Percentiles rank a stretch among this genome's conserved stretches.
Conservation (phyloP, 92 coral and sea anemone genomes). For the Isaurus tuberculatus region DNA sequence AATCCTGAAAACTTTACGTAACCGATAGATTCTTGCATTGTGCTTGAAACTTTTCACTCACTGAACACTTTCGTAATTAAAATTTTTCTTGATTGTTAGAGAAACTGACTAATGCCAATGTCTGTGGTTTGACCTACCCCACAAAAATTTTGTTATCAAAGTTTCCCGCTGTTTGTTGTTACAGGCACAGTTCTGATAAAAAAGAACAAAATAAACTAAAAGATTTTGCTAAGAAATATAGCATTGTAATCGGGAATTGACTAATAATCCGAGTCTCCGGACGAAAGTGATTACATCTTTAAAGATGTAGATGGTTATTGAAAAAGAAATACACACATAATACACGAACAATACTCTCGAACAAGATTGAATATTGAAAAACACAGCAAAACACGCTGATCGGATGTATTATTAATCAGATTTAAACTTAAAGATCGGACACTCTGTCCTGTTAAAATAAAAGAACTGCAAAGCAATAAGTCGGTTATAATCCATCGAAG, state of each 20-base stretch:
- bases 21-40: neutral
- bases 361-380: neutral
- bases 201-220: neutral
- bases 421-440: neutral
- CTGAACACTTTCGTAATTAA: neutral
- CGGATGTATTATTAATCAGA: constrained; percentile 1
- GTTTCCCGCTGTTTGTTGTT: neutral
- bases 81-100: neutral
- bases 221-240: neutral
- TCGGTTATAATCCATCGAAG: neutral
- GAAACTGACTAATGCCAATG: neutral
- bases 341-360: neutral
- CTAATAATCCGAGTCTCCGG: neutral
- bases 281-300: neutral
- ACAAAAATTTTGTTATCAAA: neutral
- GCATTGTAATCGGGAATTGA: neutral
- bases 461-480: neutral
- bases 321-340: neutral
- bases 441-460: neutral
- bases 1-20: neutral
- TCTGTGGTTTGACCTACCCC: neutral
- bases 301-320: neutral
- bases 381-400: neutral
- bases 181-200: neutral
- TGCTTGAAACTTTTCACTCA: neutral